A percentile compares a stretch with the other conserved stretches of the same genome.
phyloP scores from a whole-genome alignment of 2,113 vertebrate genomes.

The Eira barbara region DNA sequence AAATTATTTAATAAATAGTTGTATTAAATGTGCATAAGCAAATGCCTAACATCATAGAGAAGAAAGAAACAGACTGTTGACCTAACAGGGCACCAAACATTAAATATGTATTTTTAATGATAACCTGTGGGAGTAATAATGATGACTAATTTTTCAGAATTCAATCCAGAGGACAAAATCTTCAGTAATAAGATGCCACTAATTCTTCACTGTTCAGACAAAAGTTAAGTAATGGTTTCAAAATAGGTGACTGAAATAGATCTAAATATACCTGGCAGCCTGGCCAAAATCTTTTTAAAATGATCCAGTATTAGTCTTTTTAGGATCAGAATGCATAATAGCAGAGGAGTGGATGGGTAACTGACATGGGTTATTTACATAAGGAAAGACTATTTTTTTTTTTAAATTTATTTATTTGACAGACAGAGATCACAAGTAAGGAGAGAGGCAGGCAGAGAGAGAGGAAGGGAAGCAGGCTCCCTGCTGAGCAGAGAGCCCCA shows the following conservation, averaged over 20 bases:
- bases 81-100: neutral
- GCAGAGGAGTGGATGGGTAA: neutral
- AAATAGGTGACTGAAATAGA: neutral
- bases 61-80: neutral
- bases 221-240: neutral
- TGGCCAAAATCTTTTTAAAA: neutral
- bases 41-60: neutral
- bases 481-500: too few species aligned
- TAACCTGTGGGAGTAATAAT: neutral
- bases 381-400: neutral
- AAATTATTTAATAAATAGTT: neutral
- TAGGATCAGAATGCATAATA: neutral
- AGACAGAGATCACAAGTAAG: too few species aligned
- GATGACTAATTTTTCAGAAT: neutral
- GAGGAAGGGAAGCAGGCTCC: too few species aligned
- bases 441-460: too few species aligned
- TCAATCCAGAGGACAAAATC: neutral
- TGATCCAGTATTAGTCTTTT: neutral
- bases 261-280: neutral
- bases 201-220: neutral
- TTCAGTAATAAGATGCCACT: neutral
- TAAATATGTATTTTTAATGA: conserved; percentile 1
- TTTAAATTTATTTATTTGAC: too few species aligned
- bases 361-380: neutral
- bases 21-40: neutral